phyloP scores from a whole-genome alignment of 2,113 vertebrate genomes.

The Oreocharis arfaki region DNA sequence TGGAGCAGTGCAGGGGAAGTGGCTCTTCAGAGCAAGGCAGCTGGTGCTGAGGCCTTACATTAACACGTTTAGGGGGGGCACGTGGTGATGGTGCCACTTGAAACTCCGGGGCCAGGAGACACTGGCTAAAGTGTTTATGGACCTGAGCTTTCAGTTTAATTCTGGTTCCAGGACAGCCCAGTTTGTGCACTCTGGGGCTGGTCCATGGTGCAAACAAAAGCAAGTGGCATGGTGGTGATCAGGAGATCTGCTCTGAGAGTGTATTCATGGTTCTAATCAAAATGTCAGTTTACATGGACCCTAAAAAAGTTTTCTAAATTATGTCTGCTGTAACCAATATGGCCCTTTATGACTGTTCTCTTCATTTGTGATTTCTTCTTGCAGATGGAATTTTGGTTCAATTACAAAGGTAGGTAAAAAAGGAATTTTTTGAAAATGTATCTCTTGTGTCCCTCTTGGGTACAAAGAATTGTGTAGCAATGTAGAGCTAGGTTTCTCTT shows the following conservation, averaged over 20 bases:
- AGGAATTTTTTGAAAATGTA: neutral
- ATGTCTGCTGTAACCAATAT: neutral
- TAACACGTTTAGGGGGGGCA: rapidly evolving
- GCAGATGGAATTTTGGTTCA: slow-evolving; percentile 87
- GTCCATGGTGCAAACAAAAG: neutral
- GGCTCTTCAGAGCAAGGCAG: neutral
- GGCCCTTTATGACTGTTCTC: neutral
- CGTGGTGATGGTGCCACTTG: neutral
- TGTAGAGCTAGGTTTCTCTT: neutral
- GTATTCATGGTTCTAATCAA: neutral
- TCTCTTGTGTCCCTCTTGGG: neutral
- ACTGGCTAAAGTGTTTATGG: neutral
- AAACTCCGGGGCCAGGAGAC: neutral
- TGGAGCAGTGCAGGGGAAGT: neutral
- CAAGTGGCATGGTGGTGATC: neutral
- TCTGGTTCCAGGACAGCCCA: neutral
- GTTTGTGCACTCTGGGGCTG: neutral
- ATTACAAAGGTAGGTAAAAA: slow-evolving; percentile 73
- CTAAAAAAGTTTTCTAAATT: neutral
- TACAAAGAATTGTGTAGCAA: neutral
- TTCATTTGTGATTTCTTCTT: slow-evolving; percentile 1
- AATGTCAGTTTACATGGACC: neutral
- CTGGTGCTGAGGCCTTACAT: neutral
- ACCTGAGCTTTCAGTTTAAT: neutral
- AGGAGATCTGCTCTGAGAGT: neutral